Base-by-base conservation (phyloP, 2,797 vertebrate genomes). In the Coracias cyanogaster region DNA sequence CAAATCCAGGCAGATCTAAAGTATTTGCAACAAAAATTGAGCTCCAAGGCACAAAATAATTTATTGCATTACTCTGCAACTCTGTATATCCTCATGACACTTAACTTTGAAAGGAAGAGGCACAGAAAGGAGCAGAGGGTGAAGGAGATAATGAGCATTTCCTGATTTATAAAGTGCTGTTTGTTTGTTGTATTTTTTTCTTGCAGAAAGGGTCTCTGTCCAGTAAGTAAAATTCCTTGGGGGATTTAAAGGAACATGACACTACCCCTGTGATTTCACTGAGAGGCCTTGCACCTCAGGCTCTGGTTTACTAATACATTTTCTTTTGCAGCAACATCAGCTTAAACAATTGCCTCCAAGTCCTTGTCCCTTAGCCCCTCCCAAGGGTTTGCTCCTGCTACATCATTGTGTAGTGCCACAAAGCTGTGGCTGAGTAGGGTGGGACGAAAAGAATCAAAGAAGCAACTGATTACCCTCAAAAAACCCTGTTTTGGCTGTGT, bases 181-280 rank as follows among this genome's bases (percentile, higher is more conserved):
- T 92, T 91, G 66, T 91, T 71, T 52, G 13, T 19, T 9, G 9
- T 25, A 8, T 28, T 26, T 52, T 65, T 66, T 61, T 49, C 39
- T 89, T 88, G 25, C 39, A 92, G 58, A 91, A 93, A 73, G 29
- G 39, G 67, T 86, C 43, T 81, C 73, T 66, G 81, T 90, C 69
- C 89, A 73, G 48, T 62, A 81, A 94, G 66, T 66, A 43, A 66
- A 91, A 91, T 94, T 94, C 87, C 51, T 86, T 91, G 31, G 54
- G 54, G 95, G 77, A 88, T 94, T 95, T 94, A 93, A 83, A 93
- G 69, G 66, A 94, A 91, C 9, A 3, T 69, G 85, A 91, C 86
- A 82, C 58, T 69, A 52, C 15, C 39, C 55, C 70, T 81, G 45
- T 57, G 91, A 71, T 69, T 70, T 76, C 58, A 65, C 33, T 69